phyloP scores from a whole-genome alignment of 1,140 invertebrate species.

The Lerema accius region DNA sequence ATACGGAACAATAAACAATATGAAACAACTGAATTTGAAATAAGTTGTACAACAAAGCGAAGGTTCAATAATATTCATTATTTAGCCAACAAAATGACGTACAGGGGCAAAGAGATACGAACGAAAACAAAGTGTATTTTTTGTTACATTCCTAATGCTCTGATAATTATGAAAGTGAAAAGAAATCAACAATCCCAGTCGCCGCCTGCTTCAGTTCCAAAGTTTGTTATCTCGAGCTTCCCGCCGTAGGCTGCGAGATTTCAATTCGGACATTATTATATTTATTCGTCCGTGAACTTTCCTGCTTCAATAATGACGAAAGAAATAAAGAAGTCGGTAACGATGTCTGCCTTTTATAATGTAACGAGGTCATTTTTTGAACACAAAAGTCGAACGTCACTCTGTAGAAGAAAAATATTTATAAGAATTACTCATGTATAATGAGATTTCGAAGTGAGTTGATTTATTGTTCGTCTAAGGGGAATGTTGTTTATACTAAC shows the following conservation, averaged over 20 bases:
- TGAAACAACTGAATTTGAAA: too few species aligned
- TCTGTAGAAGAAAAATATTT: background rate
- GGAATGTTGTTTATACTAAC: too few species aligned
- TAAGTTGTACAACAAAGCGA: background rate
- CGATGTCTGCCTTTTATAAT: constrained; percentile 12
- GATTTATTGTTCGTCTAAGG: background rate
- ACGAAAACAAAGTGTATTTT: background rate
- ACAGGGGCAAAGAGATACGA: background rate
- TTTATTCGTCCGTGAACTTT: constrained; percentile 16
- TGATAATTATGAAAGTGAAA: constrained; percentile 13
- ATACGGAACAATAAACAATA: too few species aligned
- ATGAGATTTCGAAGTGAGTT: background rate
- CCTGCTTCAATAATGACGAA: constrained; percentile 22
- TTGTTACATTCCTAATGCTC: background rate
- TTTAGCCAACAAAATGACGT: too few species aligned
- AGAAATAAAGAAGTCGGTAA: constrained; percentile 15
- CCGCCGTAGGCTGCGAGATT: constrained; percentile 11
- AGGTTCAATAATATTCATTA: background rate
- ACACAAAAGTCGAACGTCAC: background rate
- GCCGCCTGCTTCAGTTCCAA: background rate
- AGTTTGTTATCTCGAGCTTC: constrained; percentile 19
- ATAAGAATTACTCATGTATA: background rate
- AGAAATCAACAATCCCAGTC: constrained; percentile 20
- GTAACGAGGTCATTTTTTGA: background rate
- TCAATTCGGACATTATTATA: constrained; percentile 22